Conservation (phyloP, 2,113 vertebrate species). For the Opisthocomus hoazin region DNA sequence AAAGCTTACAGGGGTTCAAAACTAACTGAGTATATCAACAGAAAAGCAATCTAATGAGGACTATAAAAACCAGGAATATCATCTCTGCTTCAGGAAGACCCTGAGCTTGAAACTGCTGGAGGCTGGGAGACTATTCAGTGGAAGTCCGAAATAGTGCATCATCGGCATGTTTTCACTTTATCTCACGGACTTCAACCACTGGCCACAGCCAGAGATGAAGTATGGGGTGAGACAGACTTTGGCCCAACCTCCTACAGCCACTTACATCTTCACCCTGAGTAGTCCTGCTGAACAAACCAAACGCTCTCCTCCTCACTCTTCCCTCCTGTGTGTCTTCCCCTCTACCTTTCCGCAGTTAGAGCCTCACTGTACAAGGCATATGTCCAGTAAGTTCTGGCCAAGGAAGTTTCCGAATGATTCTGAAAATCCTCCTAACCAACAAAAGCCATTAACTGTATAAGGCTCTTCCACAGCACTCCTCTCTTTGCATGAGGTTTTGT, state of each 20-base stretch:
- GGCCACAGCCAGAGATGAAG: not conserved
- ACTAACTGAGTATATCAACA: not conserved
- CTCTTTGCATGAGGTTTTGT: not conserved
- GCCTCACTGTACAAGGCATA: not conserved
- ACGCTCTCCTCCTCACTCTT: fast-evolving
- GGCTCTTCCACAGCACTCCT: not conserved
- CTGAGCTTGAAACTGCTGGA: not conserved
- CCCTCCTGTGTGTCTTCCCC: not conserved
- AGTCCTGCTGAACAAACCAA: not conserved
- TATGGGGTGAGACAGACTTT: not conserved
- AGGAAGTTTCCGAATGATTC: not conserved
- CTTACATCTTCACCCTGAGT: fast-evolving
- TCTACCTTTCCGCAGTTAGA: not conserved
- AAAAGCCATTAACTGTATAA: not conserved
- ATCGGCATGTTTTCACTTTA: not conserved
- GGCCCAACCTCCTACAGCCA: not conserved
- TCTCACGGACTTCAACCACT: not conserved
- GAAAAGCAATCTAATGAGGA: not conserved
- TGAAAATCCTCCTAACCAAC: not conserved
- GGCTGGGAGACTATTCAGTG: not conserved
- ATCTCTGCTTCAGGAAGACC: not conserved
- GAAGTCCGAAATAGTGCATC: not conserved
- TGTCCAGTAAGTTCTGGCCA: not conserved
- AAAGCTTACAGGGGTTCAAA: not conserved
- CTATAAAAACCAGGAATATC: not conserved